Evolutionary conservation across 1,140 invertebrate genomes (phyloP), one percentile per base, ranked within the genome.

Genomic region (Melanaphis sacchari): DNA sequence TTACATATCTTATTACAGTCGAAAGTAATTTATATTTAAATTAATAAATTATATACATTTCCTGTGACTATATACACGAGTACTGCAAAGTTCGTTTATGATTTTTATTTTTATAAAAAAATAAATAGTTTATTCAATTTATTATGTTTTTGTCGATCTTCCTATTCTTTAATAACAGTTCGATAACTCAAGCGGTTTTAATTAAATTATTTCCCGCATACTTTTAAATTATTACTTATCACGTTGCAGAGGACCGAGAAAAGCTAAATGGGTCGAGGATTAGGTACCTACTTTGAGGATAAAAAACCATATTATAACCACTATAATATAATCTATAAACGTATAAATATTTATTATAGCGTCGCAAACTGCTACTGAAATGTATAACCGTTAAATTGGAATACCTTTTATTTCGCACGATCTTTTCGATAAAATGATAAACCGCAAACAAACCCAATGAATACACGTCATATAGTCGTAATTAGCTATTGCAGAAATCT

Each of bases 401-500:
- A 87, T n/a, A 87, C 31, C 26, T 41, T 46, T 41, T 18, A 87
- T 87, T 87, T 87, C 15, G 84, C 40, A 87, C 84, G 84, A 87
- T 87, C 84, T 41, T 9, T 11, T 41, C 40, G 26, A 41, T 87
- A 87, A 87, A 87, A 41, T 24, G 26, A 41, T 87, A 87, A 87
- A 87, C 84, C 11, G 3, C 84, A n/a, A 18, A n/a, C 41, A 87
- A 87, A 46, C 26, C 5, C 11, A 87, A 46, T 31, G 11, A 18
- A 43, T 59, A n/a, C 31, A 66, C n/a, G 9, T 8, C 9, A 43
- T 43, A 21, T 49, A n/a, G n/a, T n/a, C n/a, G n/a, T n/a, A n/a
- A n/a, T 66, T 76, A n/a, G 4, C 31, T 76, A 76, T 76, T 6
- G n/a, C 15, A 4, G 15, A 76, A 76, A 76, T 76, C 31, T 76